A percentile compares a stretch with the other conserved stretches of the same genome.
These are phyloP conservation scores for Apostichopus parvimensis DNA, from an alignment of 35 echinoderm and acorn worm genomes.

Conservation along the genomic window DNA sequence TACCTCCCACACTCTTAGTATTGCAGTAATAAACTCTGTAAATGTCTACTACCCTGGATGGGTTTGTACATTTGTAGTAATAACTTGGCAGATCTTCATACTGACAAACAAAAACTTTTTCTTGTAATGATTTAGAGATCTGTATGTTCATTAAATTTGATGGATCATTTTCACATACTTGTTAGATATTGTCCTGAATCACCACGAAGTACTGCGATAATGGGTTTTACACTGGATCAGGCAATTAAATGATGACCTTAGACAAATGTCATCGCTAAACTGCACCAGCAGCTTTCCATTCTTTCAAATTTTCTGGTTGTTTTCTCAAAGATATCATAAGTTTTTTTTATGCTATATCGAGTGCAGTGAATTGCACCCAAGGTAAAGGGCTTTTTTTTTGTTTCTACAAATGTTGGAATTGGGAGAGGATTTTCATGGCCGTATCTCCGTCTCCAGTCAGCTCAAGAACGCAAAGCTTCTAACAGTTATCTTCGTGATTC, in stretches of 20 bases:
- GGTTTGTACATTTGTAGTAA: no score
- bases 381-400: neutral
- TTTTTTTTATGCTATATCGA: neutral
- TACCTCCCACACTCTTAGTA: no score
- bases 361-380: neutral
- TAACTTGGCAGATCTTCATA: no score
- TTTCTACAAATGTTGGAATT: neutral
- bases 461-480: neutral
- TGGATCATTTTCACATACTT: no score
- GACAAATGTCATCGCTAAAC: neutral
- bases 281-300: neutral
- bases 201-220: neutral
- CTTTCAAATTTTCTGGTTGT: neutral
- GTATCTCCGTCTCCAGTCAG: conserved; percentile 7
- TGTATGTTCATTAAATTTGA: no score
- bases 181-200: no score
- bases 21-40: no score
- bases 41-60: no score
- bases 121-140: no score
- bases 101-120: no score
- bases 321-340: neutral
- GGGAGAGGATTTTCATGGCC: neutral
- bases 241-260: neutral
- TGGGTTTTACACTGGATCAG: neutral
- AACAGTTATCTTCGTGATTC: conserved; percentile 10